Percentiles rank a stretch among this genome's conserved stretches.
These are phyloP conservation scores for Distichodus sexfasciatus DNA, from an alignment of 2,797 vertebrate genomes.

Conservation along the genomic window DNA sequence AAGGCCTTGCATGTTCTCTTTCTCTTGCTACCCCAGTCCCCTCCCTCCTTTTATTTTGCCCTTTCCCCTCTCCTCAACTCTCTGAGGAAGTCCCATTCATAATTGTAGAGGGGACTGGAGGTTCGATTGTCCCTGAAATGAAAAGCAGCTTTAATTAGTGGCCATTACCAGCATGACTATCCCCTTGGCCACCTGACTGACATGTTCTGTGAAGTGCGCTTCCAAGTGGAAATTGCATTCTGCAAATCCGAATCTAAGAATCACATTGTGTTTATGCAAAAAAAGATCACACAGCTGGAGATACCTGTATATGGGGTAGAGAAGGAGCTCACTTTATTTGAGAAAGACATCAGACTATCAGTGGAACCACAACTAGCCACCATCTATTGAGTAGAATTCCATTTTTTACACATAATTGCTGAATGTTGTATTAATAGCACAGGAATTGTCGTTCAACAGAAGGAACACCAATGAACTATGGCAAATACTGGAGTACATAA, in stretches of 20 bases:
- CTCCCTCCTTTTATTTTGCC: background rate
- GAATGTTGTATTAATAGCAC: background rate
- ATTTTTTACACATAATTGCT: too few species aligned
- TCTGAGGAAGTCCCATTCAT: conserved; percentile 62
- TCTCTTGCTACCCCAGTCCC: background rate
- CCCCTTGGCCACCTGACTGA: conserved; percentile 53
- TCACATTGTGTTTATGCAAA: background rate
- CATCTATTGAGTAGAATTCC: too few species aligned
- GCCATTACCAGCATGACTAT: conserved; percentile 60
- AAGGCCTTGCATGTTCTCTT: conserved; percentile 12
- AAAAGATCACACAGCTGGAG: conserved; percentile 6
- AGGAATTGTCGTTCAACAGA: too few species aligned
- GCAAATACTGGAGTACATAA: too few species aligned
- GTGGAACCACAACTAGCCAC: too few species aligned
- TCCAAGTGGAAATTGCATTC: conserved; percentile 33
- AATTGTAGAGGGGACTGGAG: conserved; percentile 69
- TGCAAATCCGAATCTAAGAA: conserved; percentile 18
- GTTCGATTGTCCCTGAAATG: conserved; percentile 61
- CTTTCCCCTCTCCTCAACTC: conserved; percentile 15
- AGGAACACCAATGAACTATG: too few species aligned
- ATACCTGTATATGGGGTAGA: background rate
- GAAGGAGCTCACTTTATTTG: too few species aligned
- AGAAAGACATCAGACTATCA: too few species aligned
- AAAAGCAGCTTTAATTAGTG: conserved; percentile 73
- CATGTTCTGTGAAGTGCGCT: conserved; percentile 45